phyloP scores from a whole-genome alignment of 92 coral and sea anemone genomes.

The Epizoanthus rinbou region DNA sequence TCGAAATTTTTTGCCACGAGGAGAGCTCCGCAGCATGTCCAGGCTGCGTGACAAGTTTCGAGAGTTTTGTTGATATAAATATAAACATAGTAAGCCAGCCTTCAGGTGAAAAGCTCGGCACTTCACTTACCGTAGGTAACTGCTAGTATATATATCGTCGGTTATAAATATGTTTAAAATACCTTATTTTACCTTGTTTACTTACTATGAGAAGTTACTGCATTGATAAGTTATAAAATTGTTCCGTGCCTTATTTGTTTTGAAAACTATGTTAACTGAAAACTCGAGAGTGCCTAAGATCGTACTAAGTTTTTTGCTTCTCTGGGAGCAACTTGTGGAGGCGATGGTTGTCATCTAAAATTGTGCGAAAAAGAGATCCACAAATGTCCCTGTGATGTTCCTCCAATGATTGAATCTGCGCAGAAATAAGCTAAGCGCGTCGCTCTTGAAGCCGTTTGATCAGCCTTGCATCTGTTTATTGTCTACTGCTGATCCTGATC shows the following conservation, averaged over 20 bases:
- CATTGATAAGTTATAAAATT: slow-evolving; percentile 21
- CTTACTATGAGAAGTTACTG: slow-evolving; percentile 14
- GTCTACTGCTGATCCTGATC: no score
- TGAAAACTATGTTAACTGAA: slow-evolving; percentile 5
- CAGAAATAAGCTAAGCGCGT: no score
- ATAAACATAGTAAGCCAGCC: no score
- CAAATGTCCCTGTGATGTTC: slow-evolving; percentile 6
- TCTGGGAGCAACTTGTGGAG: slow-evolving; percentile 26
- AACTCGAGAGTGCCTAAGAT: slow-evolving; percentile 24
- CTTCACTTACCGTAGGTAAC: no score
- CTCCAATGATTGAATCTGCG: neutral
- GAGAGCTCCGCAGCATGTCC: no score
- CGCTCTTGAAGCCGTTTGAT: no score
- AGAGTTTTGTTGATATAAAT: no score
- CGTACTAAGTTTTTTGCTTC: slow-evolving; percentile 3
- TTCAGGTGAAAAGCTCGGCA: no score
- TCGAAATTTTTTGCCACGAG: no score
- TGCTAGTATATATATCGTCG: slow-evolving; percentile 2
- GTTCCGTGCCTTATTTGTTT: slow-evolving; percentile 25
- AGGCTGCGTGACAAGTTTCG: no score
- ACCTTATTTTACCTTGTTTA: slow-evolving; percentile 3
- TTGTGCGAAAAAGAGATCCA: slow-evolving; percentile 13
- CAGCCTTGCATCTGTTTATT: no score
- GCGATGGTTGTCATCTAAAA: slow-evolving; percentile 30
- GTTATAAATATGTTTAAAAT: neutral